Conservation (phyloP, 2,888 invertebrate genomes). For the Cantharis lateralis region DNA sequence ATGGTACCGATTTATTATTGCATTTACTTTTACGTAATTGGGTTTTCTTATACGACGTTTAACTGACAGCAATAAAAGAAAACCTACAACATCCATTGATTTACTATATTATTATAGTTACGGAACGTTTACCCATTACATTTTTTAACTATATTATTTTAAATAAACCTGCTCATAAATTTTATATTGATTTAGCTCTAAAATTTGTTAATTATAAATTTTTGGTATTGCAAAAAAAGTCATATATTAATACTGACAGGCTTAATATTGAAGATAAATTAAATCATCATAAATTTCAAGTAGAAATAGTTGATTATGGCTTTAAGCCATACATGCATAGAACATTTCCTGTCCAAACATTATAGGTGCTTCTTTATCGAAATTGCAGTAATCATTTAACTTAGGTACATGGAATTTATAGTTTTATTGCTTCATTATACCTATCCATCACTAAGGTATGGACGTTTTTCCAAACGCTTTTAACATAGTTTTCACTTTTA, state of each 20-base stretch:
- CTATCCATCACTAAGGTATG: not conserved
- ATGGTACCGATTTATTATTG: conserved; percentile 32
- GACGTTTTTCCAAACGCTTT: not conserved
- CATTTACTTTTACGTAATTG: conserved; percentile 31
- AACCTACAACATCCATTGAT: conserved; percentile 18
- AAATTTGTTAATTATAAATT: not conserved
- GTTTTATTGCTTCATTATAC: not conserved
- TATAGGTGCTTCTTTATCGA: not conserved
- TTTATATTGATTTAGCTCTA: not conserved
- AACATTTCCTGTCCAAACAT: not conserved
- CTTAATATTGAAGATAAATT: not conserved
- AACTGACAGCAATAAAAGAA: conserved; percentile 28
- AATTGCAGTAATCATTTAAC: not conserved
- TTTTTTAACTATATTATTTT: not conserved
- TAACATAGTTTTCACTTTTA: not conserved
- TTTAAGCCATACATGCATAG: not conserved
- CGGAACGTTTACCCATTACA: not conserved
- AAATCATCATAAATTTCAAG: not conserved
- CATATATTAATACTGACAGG: not conserved
- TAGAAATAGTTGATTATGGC: not conserved
- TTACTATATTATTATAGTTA: conserved; percentile 4
- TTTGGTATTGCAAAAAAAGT: not conserved
- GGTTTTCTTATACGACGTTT: conserved; percentile 23
- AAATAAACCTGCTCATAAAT: not conserved
- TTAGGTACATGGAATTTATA: not conserved